Base-by-base conservation (phyloP, 2,797 vertebrate genomes). In the Astyanax mexicanus region DNA sequence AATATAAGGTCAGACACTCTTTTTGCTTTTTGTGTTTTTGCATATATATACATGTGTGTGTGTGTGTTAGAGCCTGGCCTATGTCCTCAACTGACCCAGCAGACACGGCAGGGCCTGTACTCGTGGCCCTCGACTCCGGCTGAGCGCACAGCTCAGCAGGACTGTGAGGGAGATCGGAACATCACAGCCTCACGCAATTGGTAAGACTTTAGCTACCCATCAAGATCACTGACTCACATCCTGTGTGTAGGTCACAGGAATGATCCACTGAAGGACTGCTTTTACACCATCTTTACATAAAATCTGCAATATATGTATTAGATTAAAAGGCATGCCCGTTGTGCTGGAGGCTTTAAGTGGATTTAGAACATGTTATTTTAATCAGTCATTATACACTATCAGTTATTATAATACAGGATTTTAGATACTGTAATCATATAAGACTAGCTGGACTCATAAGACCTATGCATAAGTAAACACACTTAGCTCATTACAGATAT, bases 21-120 rank as follows among this genome's bases (percentile, higher is more conserved):
- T n/a, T n/a, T n/a, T n/a, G n/a, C n/a, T n/a, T n/a, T n/a, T n/a
- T n/a, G n/a, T n/a, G n/a, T n/a, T n/a, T n/a, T n/a, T n/a, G n/a
- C n/a, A n/a, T n/a, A n/a, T n/a, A n/a, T n/a, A n/a, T n/a, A n/a
- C n/a, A n/a, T 74, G 11, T 44, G 13, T 12, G 2, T 68, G 4
- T 49, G 27, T 76, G 37, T 60, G 10, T 80, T 38, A 91, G 91
- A 84, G 37, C 78, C 83, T 47, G 68, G 86, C 1, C 37, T 49
- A 11, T 95, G 93, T 51, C 49, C 54, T 0, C 60, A 74, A 12
- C 82, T 89, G 61, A 83, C 61, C 1, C 80, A 81, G 13, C 86
- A 84, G 38, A 91, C 88, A 0, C 82, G 82, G 54, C 87, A 89
- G 69, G 93, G 93, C 11, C 57, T 83, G 73, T 94, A 93, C 47